Evolutionary conservation across 2,113 vertebrate species (phyloP), one percentile per base, ranked within the genome.

Genomic region (Pelvicachromis taeniatus): DNA sequence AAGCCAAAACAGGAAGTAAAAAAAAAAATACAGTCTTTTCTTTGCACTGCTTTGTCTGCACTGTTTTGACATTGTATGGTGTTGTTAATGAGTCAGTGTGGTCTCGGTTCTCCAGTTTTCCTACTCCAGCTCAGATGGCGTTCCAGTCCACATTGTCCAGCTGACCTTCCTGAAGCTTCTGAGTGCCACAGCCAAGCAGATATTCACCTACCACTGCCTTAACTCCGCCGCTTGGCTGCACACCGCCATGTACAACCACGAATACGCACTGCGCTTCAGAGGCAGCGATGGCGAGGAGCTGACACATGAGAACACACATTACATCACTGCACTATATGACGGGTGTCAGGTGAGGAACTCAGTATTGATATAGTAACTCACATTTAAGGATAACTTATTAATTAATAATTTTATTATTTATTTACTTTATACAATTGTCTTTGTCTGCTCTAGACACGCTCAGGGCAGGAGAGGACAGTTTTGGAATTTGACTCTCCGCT

Each of bases 91-190:
- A 8, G 14, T 52, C 13, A 81, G 38, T 83, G 6, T 54, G 8
- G 23, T 77, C 79, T 11, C 78, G 58, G 12, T 23, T 12, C 8
- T 54, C 16, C 88, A 99, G 98, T 97, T 99, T 79, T 97, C 97
- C 2, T 99, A 99, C 91, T 94, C 97, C 16, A 97, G 98, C 52
- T 92, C 92, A 26, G 97, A 98, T 82, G 96, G 97, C 53, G 96
- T 97, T 93, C 95, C 96, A 2, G 95, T 99, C 85, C 97, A 98
- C 56, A 95, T 97, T 84, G 98, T 99, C 55, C 98, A 99, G 95
- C 94, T 99, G 96, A 98, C 96, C 87, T 99, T 99, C 95, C 95
- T 99, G 88, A 98, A 97, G 94, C 96, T 99, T 87, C 95, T 99
- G 83, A 99, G 98, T 16, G 97, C 97, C 3, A 97, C 97, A 13